phyloP scores from a whole-genome alignment of 1,140 invertebrate genomes.

The Aleiodes sp. region DNA sequence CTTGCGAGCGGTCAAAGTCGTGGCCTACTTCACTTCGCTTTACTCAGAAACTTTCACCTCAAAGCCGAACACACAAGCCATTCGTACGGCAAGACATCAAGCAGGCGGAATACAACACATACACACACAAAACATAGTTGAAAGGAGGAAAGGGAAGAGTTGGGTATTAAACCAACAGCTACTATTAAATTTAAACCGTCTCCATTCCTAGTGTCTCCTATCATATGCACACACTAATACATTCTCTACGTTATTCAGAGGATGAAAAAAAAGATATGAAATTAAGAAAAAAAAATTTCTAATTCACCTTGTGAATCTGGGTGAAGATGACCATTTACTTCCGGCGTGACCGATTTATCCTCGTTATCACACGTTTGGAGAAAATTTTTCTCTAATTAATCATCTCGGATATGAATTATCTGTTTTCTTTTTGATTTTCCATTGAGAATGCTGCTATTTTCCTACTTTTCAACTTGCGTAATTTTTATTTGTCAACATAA shows the following conservation, averaged over 20 bases:
- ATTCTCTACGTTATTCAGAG: neutral
- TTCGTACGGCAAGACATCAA: neutral
- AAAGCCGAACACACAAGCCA: conserved; percentile 24
- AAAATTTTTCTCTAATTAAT: too few relatives aligned
- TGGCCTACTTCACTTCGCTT: conserved; percentile 65
- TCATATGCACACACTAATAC: conserved; percentile 36
- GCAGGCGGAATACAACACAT: neutral
- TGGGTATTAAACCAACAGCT: neutral
- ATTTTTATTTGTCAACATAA: too few relatives aligned
- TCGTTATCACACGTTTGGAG: too few relatives aligned
- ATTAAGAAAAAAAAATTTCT: too few relatives aligned
- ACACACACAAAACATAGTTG: neutral
- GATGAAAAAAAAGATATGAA: neutral
- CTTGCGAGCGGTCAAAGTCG: conserved; percentile 66
- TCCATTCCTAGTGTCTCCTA: neutral
- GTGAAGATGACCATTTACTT: neutral
- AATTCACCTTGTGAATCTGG: neutral
- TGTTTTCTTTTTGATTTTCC: too few relatives aligned
- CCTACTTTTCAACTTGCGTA: too few relatives aligned
- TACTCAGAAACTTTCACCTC: conserved; percentile 63
- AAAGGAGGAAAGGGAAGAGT: neutral
- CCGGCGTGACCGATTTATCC: too few relatives aligned
- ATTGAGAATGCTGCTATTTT: too few relatives aligned
- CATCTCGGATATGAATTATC: too few relatives aligned
- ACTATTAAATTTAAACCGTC: neutral